These are phyloP conservation scores for Campoletis raptor DNA, from an alignment of 2,888 invertebrate genomes.

Conservation along the genomic window DNA sequence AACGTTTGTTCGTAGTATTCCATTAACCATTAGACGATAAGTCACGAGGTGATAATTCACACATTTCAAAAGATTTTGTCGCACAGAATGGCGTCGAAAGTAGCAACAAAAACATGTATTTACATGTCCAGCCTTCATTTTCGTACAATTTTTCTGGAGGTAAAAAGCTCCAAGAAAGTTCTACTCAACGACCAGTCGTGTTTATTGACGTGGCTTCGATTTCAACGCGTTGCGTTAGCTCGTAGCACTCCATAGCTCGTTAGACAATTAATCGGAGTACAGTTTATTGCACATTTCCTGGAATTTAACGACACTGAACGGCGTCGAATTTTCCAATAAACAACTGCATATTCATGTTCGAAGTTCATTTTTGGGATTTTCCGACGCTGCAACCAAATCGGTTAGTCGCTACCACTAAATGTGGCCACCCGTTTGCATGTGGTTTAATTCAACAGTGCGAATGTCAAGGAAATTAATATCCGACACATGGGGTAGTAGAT, in stretches of 20 bases:
- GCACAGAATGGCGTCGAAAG: conserved; percentile 3
- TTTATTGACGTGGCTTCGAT: not conserved
- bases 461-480: not conserved
- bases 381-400: not conserved
- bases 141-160: not conserved
- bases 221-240: not conserved
- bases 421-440: not conserved
- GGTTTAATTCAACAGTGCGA: not conserved
- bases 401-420: not conserved
- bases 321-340: not conserved
- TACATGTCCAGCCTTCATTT: not conserved
- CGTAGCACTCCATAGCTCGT: not conserved
- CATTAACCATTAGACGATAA: not conserved
- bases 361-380: not conserved
- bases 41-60: not conserved
- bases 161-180: not conserved
- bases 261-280: not conserved
- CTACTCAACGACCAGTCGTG: not conserved
- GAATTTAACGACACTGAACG: not conserved
- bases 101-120: not conserved
- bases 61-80: not conserved
- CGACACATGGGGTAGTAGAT: not conserved
- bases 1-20: not conserved
- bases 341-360: not conserved
- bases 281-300: not conserved